Percentiles rank a stretch among this genome's conserved stretches.
Conservation (phyloP, 2,797 vertebrate genomes). For the Ciconia nigra region DNA sequence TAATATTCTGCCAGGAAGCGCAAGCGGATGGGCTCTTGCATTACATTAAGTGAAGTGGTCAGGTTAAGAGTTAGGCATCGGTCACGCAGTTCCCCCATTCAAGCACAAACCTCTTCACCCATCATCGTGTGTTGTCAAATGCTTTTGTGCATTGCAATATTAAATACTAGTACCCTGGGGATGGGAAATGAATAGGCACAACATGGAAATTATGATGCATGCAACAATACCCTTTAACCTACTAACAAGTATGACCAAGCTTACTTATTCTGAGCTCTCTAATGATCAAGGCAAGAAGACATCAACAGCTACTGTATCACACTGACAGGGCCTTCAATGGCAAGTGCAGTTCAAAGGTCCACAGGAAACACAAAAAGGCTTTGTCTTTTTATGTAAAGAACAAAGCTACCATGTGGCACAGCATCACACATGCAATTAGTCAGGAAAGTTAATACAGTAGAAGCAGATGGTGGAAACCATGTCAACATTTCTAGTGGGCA, state of each 20-base stretch:
- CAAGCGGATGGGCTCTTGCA: background rate
- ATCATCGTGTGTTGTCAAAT: background rate
- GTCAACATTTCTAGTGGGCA: slow-evolving; percentile 49
- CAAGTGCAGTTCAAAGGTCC: slow-evolving; percentile 28
- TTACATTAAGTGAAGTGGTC: background rate
- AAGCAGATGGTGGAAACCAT: slow-evolving; percentile 62
- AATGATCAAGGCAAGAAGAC: slow-evolving; percentile 53
- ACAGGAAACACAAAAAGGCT: slow-evolving; percentile 14
- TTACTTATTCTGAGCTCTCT: slow-evolving; percentile 1
- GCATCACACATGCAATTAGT: slow-evolving; percentile 62
- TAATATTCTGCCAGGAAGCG: slow-evolving; percentile 18
- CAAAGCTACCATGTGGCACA: slow-evolving; percentile 66
- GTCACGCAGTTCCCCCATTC: background rate
- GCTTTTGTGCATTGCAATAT: slow-evolving; percentile 3
- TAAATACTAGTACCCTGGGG: slow-evolving; percentile 23
- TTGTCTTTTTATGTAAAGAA: slow-evolving; percentile 53
- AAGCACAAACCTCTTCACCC: slow-evolving; percentile 7
- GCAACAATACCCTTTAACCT: slow-evolving; percentile 37
- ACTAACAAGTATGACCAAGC: slow-evolving; percentile 44
- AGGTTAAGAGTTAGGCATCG: slow-evolving; percentile 13
- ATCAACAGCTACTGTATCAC: slow-evolving; percentile 24
- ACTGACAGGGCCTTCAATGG: slow-evolving; percentile 39
- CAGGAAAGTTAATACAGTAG: slow-evolving; percentile 58
- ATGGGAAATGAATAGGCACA: slow-evolving; percentile 6
- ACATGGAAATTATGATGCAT: slow-evolving; percentile 42